A percentile compares a stretch with the other conserved stretches of the same genome.
Evolutionary conservation across 2,113 vertebrate species (phyloP).

Genomic region (Chrysochloris asiatica): DNA sequence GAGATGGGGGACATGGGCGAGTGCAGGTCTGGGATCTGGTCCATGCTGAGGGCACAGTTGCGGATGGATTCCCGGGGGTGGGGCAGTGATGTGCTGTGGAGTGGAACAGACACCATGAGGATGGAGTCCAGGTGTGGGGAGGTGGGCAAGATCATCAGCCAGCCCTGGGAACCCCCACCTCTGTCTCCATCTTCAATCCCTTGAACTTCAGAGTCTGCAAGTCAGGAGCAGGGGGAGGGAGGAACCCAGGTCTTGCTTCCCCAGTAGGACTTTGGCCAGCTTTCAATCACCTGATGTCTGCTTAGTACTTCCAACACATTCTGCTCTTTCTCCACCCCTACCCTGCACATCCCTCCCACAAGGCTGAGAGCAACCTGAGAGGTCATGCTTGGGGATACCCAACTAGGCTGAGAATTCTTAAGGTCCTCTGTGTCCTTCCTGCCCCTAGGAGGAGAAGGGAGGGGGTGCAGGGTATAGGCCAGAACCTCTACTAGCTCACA

Average conservation of each 20-base stretch:
- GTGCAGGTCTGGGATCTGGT: conserved; percentile 97
- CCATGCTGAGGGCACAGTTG: conserved; percentile 97
- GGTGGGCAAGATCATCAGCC: too few species aligned
- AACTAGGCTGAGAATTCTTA: neutral
- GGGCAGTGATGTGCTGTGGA: conserved; percentile 90
- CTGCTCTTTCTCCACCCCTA: neutral
- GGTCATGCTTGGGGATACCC: neutral
- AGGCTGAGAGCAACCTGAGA: neutral
- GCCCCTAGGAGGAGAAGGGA: neutral
- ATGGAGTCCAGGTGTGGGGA: neutral
- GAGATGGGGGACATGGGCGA: conserved; percentile 94
- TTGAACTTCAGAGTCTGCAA: conserved; percentile 34
- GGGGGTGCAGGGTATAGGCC: neutral
- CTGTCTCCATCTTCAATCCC: neutral
- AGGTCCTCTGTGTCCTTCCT: neutral
- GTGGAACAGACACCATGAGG: conserved; percentile 33
- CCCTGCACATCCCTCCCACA: neutral
- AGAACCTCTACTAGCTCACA: neutral
- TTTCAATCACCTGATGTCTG: neutral
- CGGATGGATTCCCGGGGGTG: conserved; percentile 95
- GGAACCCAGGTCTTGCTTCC: neutral
- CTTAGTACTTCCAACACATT: too few species aligned
- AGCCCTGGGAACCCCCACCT: neutral
- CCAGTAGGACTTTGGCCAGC: neutral
- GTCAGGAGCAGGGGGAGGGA: too few species aligned